Evolutionary conservation across 2,113 vertebrate genomes (phyloP).

Genomic region (Symphodus melops): DNA sequence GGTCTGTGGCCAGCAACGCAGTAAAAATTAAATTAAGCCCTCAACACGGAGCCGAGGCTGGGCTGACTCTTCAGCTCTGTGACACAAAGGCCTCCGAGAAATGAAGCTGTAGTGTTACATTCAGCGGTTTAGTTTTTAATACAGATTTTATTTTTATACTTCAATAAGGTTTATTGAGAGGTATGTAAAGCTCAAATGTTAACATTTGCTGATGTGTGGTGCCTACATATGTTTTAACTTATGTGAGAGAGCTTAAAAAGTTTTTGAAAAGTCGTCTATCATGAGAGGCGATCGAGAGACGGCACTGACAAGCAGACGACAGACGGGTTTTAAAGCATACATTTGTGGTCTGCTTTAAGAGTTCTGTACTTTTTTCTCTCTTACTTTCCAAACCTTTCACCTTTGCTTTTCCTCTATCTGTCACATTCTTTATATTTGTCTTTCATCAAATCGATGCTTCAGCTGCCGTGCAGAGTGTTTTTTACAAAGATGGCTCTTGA

Average conservation of each 20-base stretch:
- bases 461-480: conserved; percentile 42
- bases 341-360: conserved; percentile 21
- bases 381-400: conserved; percentile 25
- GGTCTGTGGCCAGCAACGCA: conserved; percentile 74
- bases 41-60: conserved; percentile 49
- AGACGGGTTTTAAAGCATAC: conserved; percentile 21
- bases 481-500: conserved; percentile 55
- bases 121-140: conserved; percentile 24
- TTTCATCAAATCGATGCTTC: conserved; percentile 55
- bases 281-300: conserved; percentile 30
- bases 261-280: conserved; percentile 50
- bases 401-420: conserved; percentile 36
- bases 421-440: conserved; percentile 57
- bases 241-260: conserved; percentile 24
- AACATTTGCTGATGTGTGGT: conserved; percentile 23
- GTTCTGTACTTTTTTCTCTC: conserved; percentile 29
- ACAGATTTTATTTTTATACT: conserved; percentile 42
- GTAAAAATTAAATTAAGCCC: conserved; percentile 79
- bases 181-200: conserved; percentile 26
- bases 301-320: conserved; percentile 47
- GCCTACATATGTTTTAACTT: conserved; percentile 53
- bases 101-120: conserved; percentile 13
- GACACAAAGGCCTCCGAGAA: conserved; percentile 37
- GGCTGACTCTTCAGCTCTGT: conserved; percentile 47
- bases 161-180: conserved; percentile 34